Conservation (phyloP, 2,888 invertebrate genomes). For the Cheilosia urbana region DNA sequence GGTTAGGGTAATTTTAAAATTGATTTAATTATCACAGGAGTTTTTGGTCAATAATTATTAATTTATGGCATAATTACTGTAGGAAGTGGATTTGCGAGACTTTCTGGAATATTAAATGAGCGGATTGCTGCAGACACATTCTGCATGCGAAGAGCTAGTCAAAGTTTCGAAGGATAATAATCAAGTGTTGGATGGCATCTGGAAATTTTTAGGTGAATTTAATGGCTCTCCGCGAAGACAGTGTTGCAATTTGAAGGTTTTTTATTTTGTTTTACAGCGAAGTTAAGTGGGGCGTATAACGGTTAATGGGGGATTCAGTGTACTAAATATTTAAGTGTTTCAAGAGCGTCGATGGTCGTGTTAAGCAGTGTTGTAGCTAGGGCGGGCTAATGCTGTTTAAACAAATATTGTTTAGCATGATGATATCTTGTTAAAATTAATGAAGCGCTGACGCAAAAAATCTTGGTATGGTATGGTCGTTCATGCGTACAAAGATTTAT, state of each 20-base stretch:
- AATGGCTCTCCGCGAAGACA: neutral
- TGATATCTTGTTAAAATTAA: too few relatives aligned
- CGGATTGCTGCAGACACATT: constrained; percentile 52
- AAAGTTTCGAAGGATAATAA: constrained; percentile 39
- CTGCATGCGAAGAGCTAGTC: constrained; percentile 36
- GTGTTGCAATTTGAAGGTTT: neutral
- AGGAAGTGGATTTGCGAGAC: constrained; percentile 18
- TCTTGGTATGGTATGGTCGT: too few relatives aligned
- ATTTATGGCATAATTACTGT: constrained; percentile 71
- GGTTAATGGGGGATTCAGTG: too few relatives aligned
- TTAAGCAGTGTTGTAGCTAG: too few relatives aligned
- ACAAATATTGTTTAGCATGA: too few relatives aligned
- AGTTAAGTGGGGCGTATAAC: neutral
- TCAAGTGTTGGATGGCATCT: constrained; percentile 16
- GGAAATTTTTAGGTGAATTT: constrained; percentile 2
- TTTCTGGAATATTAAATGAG: constrained; percentile 61
- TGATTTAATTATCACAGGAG: constrained; percentile 71
- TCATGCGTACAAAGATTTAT: too few relatives aligned
- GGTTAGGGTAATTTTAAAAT: constrained; percentile 63
- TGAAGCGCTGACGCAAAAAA: too few relatives aligned
- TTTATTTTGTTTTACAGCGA: neutral
- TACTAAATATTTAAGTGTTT: too few relatives aligned
- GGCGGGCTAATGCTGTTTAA: too few relatives aligned
- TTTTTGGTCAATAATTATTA: constrained; percentile 73
- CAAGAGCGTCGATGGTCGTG: too few relatives aligned